phyloP scores from a whole-genome alignment of 2,113 vertebrate species.

The Coturnix japonica region DNA sequence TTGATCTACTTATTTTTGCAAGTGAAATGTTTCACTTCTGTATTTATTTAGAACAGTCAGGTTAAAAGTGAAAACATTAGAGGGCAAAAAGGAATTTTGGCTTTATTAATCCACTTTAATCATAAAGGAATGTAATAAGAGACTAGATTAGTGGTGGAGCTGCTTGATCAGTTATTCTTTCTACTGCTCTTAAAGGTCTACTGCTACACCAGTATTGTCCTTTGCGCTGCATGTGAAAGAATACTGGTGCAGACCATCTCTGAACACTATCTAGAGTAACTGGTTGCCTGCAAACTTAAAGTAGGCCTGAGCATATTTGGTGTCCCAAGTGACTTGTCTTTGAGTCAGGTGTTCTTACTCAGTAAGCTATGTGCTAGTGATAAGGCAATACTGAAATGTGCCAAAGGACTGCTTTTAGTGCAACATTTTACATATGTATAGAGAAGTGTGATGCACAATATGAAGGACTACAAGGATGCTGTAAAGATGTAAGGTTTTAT shows the following conservation, averaged over 20 bases:
- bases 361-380: not conserved
- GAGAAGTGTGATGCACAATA: not conserved
- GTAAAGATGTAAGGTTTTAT: not conserved
- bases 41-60: not conserved
- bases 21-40: fast-evolving
- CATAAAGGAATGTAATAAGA: not conserved
- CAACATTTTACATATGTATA: not conserved
- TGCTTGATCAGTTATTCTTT: not conserved
- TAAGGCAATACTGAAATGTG: not conserved
- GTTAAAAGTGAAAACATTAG: not conserved
- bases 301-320: not conserved
- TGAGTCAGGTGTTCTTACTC: not conserved
- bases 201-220: not conserved
- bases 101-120: not conserved
- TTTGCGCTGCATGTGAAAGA: not conserved
- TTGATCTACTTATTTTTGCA: not conserved
- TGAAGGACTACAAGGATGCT: not conserved
- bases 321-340: not conserved
- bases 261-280: not conserved
- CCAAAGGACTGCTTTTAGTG: not conserved
- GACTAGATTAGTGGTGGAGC: not conserved
- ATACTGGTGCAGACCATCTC: not conserved
- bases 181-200: not conserved
- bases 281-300: not conserved
- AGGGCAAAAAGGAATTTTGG: not conserved